Conservation (phyloP, 37 sponge, comb jelly and placozoan genomes). For the Eunapius fragilis region DNA sequence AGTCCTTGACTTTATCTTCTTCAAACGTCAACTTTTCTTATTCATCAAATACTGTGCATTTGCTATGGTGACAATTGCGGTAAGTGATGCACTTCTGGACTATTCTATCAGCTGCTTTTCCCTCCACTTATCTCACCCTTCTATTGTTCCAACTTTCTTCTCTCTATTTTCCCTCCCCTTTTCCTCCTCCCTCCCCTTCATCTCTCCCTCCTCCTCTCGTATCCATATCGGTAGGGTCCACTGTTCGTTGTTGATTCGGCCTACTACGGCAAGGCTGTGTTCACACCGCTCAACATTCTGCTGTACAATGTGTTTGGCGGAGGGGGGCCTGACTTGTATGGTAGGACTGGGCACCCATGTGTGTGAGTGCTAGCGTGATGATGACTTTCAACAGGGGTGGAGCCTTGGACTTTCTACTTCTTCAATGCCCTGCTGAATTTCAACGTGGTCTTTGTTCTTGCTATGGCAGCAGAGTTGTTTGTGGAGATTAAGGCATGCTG, state of each 20-base stretch:
- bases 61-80: background rate
- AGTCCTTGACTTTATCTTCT: background rate
- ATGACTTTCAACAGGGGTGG: constrained; percentile 44
- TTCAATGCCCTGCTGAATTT: constrained; percentile 92
- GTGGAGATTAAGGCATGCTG: constrained; percentile 39
- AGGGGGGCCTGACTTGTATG: constrained; percentile 92
- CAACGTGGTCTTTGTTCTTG: constrained; percentile 88
- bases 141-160: too few species aligned
- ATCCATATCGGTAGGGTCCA: constrained; percentile 44
- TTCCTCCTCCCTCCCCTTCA: background rate
- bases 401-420: constrained; percentile 90
- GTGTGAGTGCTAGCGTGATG: background rate
- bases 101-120: too few species aligned
- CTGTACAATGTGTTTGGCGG: constrained; percentile 93
- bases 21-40: background rate
- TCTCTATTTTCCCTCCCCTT: background rate
- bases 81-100: too few species aligned
- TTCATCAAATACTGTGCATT: background rate
- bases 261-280: constrained; percentile 79
- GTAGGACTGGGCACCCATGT: constrained; percentile 17
- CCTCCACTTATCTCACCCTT: too few species aligned
- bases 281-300: constrained; percentile 93
- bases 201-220: too few species aligned
- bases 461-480: constrained; percentile 51
- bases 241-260: constrained; percentile 74